Base-by-base conservation (phyloP, 2,113 vertebrate genomes). In the Sylvilagus bachmani region DNA sequence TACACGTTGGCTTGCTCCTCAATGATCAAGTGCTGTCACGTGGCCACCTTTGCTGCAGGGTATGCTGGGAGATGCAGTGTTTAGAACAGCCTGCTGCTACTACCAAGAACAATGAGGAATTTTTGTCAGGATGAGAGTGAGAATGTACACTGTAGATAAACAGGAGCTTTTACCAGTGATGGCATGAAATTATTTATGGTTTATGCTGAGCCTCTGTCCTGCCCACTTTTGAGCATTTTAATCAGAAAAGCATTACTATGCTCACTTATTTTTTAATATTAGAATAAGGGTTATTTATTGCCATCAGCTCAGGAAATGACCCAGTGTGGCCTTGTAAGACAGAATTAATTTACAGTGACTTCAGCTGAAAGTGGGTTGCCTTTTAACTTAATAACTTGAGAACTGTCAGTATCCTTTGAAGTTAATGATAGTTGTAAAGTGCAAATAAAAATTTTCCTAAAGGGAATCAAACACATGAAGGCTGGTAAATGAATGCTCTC, bases 331-430 rank as follows among this genome's bases (percentile, higher is more conserved):
- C 97, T 98, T 97, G 93, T 97, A 97, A 98, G 97, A 96, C 96
- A 97, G 97, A 98, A 98, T 98, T 98, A 97, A 98, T 98, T 98
- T 98, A 94, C 97, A 97, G 29, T 94, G 97, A 98, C 96, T 98
- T 97, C 86, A 97, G 77, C 86, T 97, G 91, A 97, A 98, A 98
- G 94, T 96, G 98, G 96, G 94, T 91, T 49, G 58, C 97, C 95
- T 98, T 98, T 98, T 98, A 98, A 97, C 97, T 98, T 97, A 98
- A 98, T 98, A 98, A 98, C 93, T 97, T 94, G 95, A 97, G 95
- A 98, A 97, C 95, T 97, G 92, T 97, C 97, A 95, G 85, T 81
- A 97, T 97, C 85, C 96, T 98, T 98, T 98, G 97, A 98, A 98
- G 97, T 98, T 98, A 97, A 98, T 97, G 96, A 98, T 94, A 95